Evolutionary conservation across 2,888 invertebrate genomes (phyloP), one percentile per base, ranked within the genome.

Genomic region (Bellardia pandia): DNA sequence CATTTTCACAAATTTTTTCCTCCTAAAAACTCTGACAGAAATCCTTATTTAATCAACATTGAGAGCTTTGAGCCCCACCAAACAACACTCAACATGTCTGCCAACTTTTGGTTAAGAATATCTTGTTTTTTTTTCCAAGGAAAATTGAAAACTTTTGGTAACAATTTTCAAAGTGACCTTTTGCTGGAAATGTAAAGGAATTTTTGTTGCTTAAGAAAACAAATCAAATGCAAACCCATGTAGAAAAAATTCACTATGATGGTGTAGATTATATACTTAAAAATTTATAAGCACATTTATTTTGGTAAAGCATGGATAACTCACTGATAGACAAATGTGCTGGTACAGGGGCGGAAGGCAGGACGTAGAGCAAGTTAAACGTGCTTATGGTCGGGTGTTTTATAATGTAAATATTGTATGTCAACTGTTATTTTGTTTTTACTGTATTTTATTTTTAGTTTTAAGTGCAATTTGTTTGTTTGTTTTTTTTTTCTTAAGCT

Each of bases 211-310:
- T 45, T 13, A 7, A 42, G 45, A 68, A 60, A 74, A 40, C 6
- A 11, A 45, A 72, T 62, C 13, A 14, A 23, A 23, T 23, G 14
- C 37, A n/a, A 33, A 9, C 11, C 51, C 71, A 56, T 4, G 45
- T 2, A 6, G 60, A 66, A 3, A 51, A 81, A 69, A 77, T 78
- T 85, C 48, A 75, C 64, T 82, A 82, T 87, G 87, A 84, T 86
- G 84, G 72, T 78, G 77, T 78, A 75, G 81, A 87, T 87, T 87
- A 85, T 64, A 74, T 85, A 60, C 74, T 85, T 85, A 80, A 85
- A 79, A 74, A 85, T 85, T 85, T 79, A 75, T 85, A 62, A 60
- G 37, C 51, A 66, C 74, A 66, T 80, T 74, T 71, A 77, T 83
- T 76, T 23, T 62, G 62, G 16, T 3, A 74, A 85, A 45, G 68